phyloP scores from a whole-genome alignment of 30 jellyfish, hydroid and myxozoan species.

The Aurelia coerulea region DNA sequence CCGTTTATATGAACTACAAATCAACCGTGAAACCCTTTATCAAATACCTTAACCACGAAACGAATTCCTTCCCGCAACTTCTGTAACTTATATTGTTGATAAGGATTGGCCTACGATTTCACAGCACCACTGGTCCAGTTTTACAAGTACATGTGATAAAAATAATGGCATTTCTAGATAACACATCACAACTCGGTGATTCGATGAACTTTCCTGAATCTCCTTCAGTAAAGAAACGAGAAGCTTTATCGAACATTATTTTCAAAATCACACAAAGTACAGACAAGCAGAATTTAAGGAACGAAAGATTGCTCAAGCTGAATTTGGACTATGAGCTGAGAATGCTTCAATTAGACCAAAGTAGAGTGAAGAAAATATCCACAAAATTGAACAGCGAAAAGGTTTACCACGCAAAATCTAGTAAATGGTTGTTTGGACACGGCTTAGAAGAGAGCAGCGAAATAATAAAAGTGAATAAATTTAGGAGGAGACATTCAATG shows the following conservation, averaged over 20 bases:
- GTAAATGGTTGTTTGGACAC: conserved; percentile 15
- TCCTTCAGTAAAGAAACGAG: conserved; percentile 35
- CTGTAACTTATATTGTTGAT: too few species aligned
- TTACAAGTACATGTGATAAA: too few species aligned
- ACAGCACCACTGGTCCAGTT: too few species aligned
- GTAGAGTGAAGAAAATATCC: conserved; percentile 24
- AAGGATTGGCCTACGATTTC: too few species aligned
- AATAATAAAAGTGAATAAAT: too few species aligned
- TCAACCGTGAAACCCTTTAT: too few species aligned
- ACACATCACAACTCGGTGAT: conserved; percentile 32
- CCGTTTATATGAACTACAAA: too few species aligned
- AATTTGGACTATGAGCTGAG: conserved; percentile 40
- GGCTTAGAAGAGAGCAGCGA: too few species aligned
- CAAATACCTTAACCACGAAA: too few species aligned
- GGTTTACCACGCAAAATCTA: conserved; percentile 12
- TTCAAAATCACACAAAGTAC: conserved; percentile 66
- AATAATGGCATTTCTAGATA: too few species aligned
- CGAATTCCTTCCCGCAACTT: too few species aligned
- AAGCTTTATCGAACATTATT: conserved; percentile 52
- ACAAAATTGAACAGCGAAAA: conserved; percentile 41
- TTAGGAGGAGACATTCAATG: too few species aligned
- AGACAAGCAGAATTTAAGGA: conserved; percentile 31
- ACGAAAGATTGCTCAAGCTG: conserved; percentile 47
- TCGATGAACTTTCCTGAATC: conserved; percentile 71
- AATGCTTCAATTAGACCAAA: conserved; percentile 35